phyloP scores from a whole-genome alignment of 2,888 invertebrate species.

The Plebejus melissa region DNA sequence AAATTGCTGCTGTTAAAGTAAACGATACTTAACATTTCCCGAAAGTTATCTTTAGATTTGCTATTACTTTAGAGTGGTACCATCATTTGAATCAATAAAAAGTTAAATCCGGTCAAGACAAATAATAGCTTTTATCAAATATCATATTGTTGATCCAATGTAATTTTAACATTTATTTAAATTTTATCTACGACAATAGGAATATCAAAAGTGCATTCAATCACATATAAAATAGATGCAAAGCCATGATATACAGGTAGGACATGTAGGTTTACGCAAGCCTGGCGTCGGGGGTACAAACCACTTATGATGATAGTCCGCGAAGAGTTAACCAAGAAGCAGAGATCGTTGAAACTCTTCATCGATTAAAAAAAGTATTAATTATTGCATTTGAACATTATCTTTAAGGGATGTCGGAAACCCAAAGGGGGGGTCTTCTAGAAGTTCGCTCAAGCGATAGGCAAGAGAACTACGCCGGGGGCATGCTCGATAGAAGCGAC shows the following conservation, averaged over 20 bases:
- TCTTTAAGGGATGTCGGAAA: constrained; percentile 20
- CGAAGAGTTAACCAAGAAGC: constrained; percentile 80
- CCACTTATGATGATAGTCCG: constrained; percentile 69
- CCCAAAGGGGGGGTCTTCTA: constrained; percentile 10
- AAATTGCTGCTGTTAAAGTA: background rate
- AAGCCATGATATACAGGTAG: constrained; percentile 49
- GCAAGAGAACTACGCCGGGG: constrained; percentile 54
- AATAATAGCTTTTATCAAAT: background rate
- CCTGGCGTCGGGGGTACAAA: constrained; percentile 66
- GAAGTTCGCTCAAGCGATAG: constrained; percentile 51
- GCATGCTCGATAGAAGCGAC: constrained; percentile 66
- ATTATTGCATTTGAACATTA: constrained; percentile 57
- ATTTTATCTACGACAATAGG: constrained; percentile 60
- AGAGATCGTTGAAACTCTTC: constrained; percentile 58
- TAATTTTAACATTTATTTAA: constrained; percentile 13
- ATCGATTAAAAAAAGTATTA: constrained; percentile 45
- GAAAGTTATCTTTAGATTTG: background rate
- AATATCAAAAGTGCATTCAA: constrained; percentile 61
- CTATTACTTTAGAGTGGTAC: background rate
- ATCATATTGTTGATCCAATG: background rate
- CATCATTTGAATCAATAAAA: background rate
- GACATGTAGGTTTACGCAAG: constrained; percentile 48
- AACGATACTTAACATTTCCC: background rate
- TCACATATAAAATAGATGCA: constrained; percentile 53
- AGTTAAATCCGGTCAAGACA: background rate